Percentiles rank a stretch among this genome's conserved stretches.
phyloP scores from a whole-genome alignment of 2,797 vertebrate species.

The Nasua narica region DNA sequence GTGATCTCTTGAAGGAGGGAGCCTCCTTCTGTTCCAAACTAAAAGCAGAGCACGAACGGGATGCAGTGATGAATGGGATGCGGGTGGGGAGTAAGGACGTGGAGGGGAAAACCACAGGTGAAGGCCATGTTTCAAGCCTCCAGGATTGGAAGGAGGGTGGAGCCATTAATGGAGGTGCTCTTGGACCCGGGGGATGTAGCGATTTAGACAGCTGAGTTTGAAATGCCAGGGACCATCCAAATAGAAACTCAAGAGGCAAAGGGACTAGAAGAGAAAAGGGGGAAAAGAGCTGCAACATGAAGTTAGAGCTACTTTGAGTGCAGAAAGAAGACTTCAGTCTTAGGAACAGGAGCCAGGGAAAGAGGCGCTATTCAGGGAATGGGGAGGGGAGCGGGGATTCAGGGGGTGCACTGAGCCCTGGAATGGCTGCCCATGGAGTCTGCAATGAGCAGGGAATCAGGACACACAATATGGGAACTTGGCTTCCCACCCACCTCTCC shows the following conservation, averaged over 20 bases:
- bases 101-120: neutral
- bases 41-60: neutral
- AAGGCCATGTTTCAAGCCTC: neutral
- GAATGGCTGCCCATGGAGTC: neutral
- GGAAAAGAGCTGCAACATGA: neutral
- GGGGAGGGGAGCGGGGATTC: fast-evolving
- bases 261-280: neutral
- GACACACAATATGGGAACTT: neutral
- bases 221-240: neutral
- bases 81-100: neutral
- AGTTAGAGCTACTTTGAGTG: neutral
- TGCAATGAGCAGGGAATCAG: neutral
- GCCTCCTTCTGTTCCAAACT: neutral
- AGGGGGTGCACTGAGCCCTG: no score
- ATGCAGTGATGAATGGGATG: neutral
- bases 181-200: neutral
- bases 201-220: neutral
- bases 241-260: neutral
- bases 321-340: neutral
- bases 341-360: neutral
- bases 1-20: neutral
- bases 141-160: neutral
- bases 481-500: neutral
- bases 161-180: neutral
- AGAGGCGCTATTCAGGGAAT: neutral